These are phyloP conservation scores for Chloroclystis v-ata DNA, from an alignment of 2,888 invertebrate genomes.

Conservation along the genomic window DNA sequence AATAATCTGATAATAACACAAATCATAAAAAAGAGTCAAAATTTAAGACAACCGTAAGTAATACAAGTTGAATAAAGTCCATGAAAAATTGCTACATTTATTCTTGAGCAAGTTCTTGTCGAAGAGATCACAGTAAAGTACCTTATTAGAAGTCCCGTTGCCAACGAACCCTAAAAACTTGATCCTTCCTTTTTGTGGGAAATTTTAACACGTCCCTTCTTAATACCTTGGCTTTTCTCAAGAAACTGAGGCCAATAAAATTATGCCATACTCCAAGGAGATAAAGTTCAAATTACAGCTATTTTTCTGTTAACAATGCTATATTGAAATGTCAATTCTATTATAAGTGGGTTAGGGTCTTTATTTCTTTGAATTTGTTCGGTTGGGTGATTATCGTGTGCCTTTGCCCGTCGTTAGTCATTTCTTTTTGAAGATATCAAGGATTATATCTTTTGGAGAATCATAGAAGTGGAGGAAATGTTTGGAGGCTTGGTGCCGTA, in stretches of 20 bases:
- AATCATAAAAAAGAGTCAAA: too few relatives aligned
- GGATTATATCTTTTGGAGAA: not conserved
- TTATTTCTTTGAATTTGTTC: not conserved
- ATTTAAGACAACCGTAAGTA: too few relatives aligned
- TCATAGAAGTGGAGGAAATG: too few relatives aligned
- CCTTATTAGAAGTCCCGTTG: not conserved
- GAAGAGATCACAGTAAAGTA: not conserved
- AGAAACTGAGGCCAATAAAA: constrained; percentile 3
- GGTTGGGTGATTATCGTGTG: not conserved
- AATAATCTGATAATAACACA: too few relatives aligned
- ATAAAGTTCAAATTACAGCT: constrained; percentile 1
- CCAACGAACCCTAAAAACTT: constrained; percentile 1
- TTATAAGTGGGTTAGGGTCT: not conserved
- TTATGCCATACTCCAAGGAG: not conserved
- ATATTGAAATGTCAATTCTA: not conserved
- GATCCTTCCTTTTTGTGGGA: not conserved
- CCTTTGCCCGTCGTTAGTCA: not conserved
- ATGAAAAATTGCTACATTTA: not conserved
- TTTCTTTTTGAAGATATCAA: not conserved
- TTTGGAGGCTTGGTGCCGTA: too few relatives aligned
- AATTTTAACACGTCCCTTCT: not conserved
- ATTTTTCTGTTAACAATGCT: not conserved
- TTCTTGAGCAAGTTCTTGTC: not conserved
- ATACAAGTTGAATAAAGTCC: too few relatives aligned
- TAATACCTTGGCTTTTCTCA: not conserved